A percentile compares a stretch with the other conserved stretches of the same genome.
These are phyloP conservation scores for Meda fulgida DNA, from an alignment of 2,797 vertebrate species.

Conservation along the genomic window DNA sequence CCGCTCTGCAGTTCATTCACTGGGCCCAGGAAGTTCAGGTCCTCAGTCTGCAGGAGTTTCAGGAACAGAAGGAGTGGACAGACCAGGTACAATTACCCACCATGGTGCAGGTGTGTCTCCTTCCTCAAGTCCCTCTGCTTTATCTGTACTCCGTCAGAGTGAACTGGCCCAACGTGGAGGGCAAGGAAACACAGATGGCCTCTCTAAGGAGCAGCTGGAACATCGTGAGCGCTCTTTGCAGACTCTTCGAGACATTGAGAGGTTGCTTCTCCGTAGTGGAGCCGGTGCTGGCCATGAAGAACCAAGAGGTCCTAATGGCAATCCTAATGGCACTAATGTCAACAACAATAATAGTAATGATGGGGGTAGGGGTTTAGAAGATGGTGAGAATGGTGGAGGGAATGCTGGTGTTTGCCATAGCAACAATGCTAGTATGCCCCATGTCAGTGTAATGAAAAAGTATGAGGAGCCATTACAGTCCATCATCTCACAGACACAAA, in stretches of 20 bases:
- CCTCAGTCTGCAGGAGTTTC: slow-evolving; percentile 59
- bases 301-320: slow-evolving; percentile 66
- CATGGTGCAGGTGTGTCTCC: slow-evolving; percentile 69
- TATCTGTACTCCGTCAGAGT: slow-evolving; percentile 77
- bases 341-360: slow-evolving; percentile 72
- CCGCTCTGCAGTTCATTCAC: slow-evolving; percentile 61
- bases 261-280: slow-evolving; percentile 87
- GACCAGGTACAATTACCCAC: slow-evolving; percentile 64
- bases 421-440: slow-evolving; percentile 63
- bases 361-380: slow-evolving; percentile 67
- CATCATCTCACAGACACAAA: slow-evolving; percentile 95
- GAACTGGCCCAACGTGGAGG: slow-evolving; percentile 70
- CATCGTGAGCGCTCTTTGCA: slow-evolving; percentile 95
- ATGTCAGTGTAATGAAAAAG: slow-evolving; percentile 83
- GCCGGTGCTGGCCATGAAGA: slow-evolving; percentile 70
- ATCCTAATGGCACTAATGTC: slow-evolving; percentile 68
- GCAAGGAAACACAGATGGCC: slow-evolving; percentile 77
- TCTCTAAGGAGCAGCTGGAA: slow-evolving; percentile 97
- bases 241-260: slow-evolving; percentile 94
- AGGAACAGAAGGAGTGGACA: slow-evolving; percentile 67
- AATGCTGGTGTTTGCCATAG: slow-evolving; percentile 66
- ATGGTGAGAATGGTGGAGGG: slow-evolving; percentile 67
- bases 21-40: slow-evolving; percentile 63
- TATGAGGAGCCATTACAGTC: slow-evolving; percentile 96
- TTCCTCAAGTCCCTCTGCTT: slow-evolving; percentile 72